Evolutionary conservation across 2,797 vertebrate species (phyloP).

Genomic region (Muscicapa striata): DNA sequence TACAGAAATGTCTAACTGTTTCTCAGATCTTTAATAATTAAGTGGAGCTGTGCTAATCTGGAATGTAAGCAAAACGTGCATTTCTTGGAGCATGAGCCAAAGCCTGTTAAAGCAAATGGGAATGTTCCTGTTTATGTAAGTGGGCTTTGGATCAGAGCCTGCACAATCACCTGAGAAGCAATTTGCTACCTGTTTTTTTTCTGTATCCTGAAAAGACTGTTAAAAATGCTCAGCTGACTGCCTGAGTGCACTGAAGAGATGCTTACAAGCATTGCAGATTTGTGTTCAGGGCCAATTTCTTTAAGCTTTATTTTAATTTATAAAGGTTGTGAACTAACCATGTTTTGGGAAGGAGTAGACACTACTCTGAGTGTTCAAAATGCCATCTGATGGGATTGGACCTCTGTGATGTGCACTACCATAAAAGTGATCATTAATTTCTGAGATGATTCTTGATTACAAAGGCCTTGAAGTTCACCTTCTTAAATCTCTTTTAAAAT

Average conservation of each 20-base stretch:
- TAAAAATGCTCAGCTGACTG: background rate
- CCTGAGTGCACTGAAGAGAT: background rate
- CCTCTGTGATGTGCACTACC: background rate
- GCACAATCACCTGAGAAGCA: conserved; percentile 43
- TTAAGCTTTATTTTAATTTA: background rate
- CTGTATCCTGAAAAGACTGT: background rate
- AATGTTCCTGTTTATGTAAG: conserved; percentile 27
- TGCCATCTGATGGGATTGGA: background rate
- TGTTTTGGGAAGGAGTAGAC: background rate
- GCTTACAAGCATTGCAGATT: background rate
- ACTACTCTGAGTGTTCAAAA: background rate
- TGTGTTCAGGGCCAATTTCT: background rate
- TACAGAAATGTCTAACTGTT: background rate
- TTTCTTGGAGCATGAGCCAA: background rate
- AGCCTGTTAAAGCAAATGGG: conserved; percentile 18
- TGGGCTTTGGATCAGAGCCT: conserved; percentile 42
- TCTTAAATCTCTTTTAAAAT: background rate
- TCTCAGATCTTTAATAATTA: conserved; percentile 27
- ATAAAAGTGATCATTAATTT: background rate
- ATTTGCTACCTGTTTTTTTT: conserved; percentile 18
- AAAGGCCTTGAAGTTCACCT: background rate
- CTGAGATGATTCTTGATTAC: background rate
- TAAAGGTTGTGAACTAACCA: background rate
- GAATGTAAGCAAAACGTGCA: background rate
- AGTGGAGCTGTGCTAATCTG: background rate